Conservation (phyloP, 2,113 vertebrate species). For the Balaenoptera acutorostrata region DNA sequence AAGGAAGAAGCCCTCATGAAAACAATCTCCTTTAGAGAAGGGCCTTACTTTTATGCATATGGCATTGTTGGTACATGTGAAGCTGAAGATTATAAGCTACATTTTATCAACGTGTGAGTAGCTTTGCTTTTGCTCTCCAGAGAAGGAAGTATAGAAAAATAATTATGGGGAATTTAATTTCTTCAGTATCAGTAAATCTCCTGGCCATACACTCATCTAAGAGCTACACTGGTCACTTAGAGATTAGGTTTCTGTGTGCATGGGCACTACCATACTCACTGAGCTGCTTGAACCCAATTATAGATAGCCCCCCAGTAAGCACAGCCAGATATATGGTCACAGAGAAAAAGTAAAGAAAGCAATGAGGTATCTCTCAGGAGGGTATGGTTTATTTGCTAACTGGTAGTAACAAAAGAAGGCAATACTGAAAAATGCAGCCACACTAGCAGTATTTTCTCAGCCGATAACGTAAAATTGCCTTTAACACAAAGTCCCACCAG, state of each 20-base stretch:
- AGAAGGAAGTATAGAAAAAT: constrained; percentile 17
- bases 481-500: not conserved
- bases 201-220: not conserved
- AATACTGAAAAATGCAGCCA: not conserved
- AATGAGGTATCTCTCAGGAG: constrained; percentile 3
- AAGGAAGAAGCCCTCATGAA: not conserved
- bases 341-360: constrained; percentile 35
- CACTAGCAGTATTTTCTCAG: constrained; percentile 12
- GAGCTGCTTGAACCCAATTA: constrained; percentile 43
- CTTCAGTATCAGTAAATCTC: not conserved
- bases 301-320: not conserved
- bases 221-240: not conserved
- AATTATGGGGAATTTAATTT: constrained; percentile 17
- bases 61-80: not conserved
- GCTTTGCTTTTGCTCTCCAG: not conserved
- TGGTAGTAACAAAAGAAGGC: not conserved
- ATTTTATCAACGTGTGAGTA: not conserved
- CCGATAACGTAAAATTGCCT: constrained; percentile 31
- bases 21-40: not conserved
- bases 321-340: constrained; percentile 8
- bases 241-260: not conserved
- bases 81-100: not conserved
- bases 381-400: not conserved
- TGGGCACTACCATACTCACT: not conserved
- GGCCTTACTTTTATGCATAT: not conserved